phyloP scores from a whole-genome alignment of 2,888 invertebrate species.

The Lasioglossum lativentre region DNA sequence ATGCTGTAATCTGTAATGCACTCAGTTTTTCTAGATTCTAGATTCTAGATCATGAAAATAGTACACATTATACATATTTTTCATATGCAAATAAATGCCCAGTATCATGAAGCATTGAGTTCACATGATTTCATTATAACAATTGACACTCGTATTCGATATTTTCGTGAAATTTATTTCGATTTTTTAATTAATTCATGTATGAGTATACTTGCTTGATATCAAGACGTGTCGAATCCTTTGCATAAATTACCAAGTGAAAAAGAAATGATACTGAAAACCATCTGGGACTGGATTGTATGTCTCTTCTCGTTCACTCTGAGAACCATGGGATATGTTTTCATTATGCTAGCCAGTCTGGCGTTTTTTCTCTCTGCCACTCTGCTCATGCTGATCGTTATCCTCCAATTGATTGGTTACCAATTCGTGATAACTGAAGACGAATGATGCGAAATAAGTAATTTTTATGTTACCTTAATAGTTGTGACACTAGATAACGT shows the following conservation, averaged over 20 bases:
- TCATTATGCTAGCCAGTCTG: slow-evolving; percentile 59
- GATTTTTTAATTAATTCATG: background rate
- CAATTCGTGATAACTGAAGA: slow-evolving; percentile 26
- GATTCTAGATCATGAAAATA: background rate
- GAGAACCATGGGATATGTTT: slow-evolving; percentile 57
- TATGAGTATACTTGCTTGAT: background rate
- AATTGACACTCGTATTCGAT: slow-evolving; percentile 35
- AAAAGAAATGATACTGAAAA: slow-evolving; percentile 56
- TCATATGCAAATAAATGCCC: background rate
- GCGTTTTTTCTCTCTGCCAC: slow-evolving; percentile 58
- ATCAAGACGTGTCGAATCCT: background rate
- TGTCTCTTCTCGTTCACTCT: slow-evolving; percentile 52
- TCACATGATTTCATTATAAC: slow-evolving; percentile 14
- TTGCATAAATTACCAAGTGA: slow-evolving; percentile 41
- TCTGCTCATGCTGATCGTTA: slow-evolving; percentile 58
- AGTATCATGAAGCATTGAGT: slow-evolving; percentile 4
- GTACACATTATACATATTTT: slow-evolving; percentile 18
- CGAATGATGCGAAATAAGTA: slow-evolving; percentile 29
- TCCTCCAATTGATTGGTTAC: slow-evolving; percentile 52
- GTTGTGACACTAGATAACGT: background rate
- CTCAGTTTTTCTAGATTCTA: background rate
- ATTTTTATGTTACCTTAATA: background rate
- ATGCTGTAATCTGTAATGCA: background rate
- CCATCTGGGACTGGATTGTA: slow-evolving; percentile 60
- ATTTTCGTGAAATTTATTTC: slow-evolving; percentile 4